Evolutionary conservation across 2,113 vertebrate genomes (phyloP).

Genomic region (Bettongia penicillata): DNA sequence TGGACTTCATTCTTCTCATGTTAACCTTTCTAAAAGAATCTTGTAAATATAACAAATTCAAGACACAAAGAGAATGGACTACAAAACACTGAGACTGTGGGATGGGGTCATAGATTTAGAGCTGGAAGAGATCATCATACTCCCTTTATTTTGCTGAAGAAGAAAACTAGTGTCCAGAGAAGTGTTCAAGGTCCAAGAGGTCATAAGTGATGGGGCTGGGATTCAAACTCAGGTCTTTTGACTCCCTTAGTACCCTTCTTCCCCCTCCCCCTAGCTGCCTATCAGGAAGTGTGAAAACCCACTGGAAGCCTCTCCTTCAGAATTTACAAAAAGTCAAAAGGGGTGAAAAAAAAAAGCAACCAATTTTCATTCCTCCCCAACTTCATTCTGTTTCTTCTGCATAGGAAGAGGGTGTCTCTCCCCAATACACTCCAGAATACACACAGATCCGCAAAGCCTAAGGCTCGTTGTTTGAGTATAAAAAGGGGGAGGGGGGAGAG

Average conservation of each 20-base stretch:
- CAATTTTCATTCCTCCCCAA: not conserved
- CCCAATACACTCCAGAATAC: not conserved
- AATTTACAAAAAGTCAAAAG: not conserved
- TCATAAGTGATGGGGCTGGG: not conserved
- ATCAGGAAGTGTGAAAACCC: not conserved
- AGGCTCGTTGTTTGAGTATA: not conserved
- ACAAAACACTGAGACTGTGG: not conserved
- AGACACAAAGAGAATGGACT: not conserved
- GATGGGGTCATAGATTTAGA: not conserved
- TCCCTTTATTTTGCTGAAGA: not conserved
- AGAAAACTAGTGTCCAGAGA: not conserved
- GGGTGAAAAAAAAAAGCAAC: not conserved
- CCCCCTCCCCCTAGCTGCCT: too few species aligned
- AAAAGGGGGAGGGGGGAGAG: not conserved
- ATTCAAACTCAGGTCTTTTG: not conserved
- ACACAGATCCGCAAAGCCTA: not conserved
- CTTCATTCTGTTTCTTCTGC: rapidly evolving
- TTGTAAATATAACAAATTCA: too few species aligned
- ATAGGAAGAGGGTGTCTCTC: not conserved
- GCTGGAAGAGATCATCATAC: not conserved
- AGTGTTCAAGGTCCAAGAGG: not conserved
- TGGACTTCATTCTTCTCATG: not conserved
- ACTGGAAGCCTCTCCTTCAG: slow-evolving; percentile 13
- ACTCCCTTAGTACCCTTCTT: not conserved
- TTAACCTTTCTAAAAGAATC: too few species aligned